These are phyloP conservation scores for Dufourea novaeangliae DNA, from an alignment of 1,140 invertebrate genomes.

Conservation along the genomic window DNA sequence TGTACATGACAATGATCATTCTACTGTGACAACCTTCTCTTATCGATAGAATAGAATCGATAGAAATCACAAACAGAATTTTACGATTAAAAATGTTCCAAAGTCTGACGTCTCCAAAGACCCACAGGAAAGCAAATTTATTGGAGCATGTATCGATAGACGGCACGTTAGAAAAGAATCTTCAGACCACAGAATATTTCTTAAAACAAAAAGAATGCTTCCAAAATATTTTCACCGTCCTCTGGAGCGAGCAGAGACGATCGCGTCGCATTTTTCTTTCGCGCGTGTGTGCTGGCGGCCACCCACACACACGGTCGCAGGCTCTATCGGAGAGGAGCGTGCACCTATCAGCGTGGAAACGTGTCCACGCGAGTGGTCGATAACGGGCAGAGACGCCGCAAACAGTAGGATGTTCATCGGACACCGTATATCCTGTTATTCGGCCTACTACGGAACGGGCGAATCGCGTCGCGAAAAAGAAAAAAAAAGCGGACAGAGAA, in stretches of 20 bases:
- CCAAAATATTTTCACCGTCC: neutral
- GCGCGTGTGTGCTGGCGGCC: conserved; percentile 23
- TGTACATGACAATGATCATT: too few relatives aligned
- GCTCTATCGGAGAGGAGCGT: conserved; percentile 52
- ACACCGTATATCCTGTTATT: conserved; percentile 82
- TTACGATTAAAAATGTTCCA: too few relatives aligned
- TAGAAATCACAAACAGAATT: too few relatives aligned
- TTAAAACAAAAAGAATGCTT: too few relatives aligned
- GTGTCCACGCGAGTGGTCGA: conserved; percentile 67
- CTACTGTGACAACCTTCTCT: too few relatives aligned
- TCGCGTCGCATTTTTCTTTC: conserved; percentile 5
- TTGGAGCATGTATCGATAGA: too few relatives aligned
- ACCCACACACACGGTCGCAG: conserved; percentile 3
- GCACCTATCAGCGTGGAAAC: conserved; percentile 56
- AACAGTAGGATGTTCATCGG: conserved; percentile 79
- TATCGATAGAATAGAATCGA: too few relatives aligned
- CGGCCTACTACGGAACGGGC: conserved; percentile 75
- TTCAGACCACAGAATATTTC: too few relatives aligned
- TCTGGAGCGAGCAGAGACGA: conserved; percentile 20
- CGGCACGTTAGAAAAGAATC: too few relatives aligned
- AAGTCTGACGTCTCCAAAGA: too few relatives aligned
- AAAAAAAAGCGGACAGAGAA: too few relatives aligned
- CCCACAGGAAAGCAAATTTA: too few relatives aligned
- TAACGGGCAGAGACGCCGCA: conserved; percentile 70
- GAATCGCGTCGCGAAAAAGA: conserved; percentile 60